Conservation (phyloP, 2,113 vertebrate species). For the Eretmochelys imbricata region DNA sequence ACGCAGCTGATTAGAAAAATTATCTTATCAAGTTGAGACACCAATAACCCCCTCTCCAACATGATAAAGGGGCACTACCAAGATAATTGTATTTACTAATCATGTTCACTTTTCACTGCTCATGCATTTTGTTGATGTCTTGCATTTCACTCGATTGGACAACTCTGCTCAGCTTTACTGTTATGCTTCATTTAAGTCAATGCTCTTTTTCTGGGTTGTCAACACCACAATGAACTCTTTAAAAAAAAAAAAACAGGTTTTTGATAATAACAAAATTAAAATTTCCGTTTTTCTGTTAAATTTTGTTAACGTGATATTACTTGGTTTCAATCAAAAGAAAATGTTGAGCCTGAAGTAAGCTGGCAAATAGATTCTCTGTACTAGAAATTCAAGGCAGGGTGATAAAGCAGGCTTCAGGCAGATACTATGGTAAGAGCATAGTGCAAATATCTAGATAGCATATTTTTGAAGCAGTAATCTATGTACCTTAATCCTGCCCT, state of each 20-base stretch:
- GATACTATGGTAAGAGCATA: not conserved
- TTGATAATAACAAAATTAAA: not conserved
- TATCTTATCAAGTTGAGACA: not conserved
- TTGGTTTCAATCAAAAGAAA: not conserved
- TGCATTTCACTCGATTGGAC: not conserved
- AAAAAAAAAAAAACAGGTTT: not conserved
- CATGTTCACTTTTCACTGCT: not conserved
- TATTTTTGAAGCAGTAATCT: not conserved
- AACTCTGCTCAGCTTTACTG: not conserved
- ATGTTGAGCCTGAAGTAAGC: not conserved
- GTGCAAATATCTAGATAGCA: not conserved
- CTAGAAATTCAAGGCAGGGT: not conserved
- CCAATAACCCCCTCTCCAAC: not conserved
- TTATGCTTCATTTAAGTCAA: not conserved
- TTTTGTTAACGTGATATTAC: not conserved
- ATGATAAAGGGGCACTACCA: not conserved
- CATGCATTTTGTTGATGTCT: not conserved
- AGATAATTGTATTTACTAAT: not conserved
- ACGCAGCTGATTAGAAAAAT: not conserved
- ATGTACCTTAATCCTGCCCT: not conserved
- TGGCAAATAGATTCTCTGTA: not conserved
- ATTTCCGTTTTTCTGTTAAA: not conserved
- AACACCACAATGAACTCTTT: not conserved
- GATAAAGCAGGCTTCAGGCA: not conserved
- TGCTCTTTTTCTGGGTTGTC: not conserved